Evolutionary conservation across 1,140 invertebrate species (phyloP), one percentile per base, ranked within the genome.

Genomic region (Nasonia vitripennis): DNA sequence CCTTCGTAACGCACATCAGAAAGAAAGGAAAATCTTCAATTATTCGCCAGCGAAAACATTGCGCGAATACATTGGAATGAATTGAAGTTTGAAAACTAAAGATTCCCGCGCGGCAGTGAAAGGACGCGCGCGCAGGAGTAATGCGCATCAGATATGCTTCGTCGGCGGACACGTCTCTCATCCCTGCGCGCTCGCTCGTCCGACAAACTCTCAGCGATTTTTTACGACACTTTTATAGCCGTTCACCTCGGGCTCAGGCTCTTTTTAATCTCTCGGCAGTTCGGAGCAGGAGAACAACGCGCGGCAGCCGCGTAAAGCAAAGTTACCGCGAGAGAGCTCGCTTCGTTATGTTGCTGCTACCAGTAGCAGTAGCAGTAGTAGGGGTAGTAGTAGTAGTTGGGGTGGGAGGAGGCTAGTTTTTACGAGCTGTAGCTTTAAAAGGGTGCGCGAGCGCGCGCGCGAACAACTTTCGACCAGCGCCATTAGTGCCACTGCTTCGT

Each of bases 251-350:
- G 17, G 51, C 51, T 62, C 37, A 20, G 31, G 73, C 5, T 27
- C 68, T 73, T 73, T 73, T 81, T 81, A 81, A 71, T 81, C 68
- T 83, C 48, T 48, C 37, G 55, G 55, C 55, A 62, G 55, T 62
- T 62, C 55, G 20, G 20, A 17, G 20, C 6, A 62, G 7, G 55
- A 62, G 55, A 62, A 62, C 55, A 62, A 62, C 55, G 12, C 71
- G 34, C 34, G 34, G 34, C 34, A 9, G 6, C 27, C 1, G 48
- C 81, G 75, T 75, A 83, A 83, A 83, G 51, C 71, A 83, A 83
- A 83, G 81, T 74, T 83, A 83, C 23, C 55, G 27, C 41, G 41
- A 31, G n/a, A 62, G 55, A 17, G 5, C 9, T 9, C 55, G 55
- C 23, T 79, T 79, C 78, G 70, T 82, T 74, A 82, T n/a, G 4